Percentiles rank a stretch among this genome's conserved stretches.
Evolutionary conservation across 2,113 vertebrate species (phyloP).

Genomic region (Diglossa brunneiventris): DNA sequence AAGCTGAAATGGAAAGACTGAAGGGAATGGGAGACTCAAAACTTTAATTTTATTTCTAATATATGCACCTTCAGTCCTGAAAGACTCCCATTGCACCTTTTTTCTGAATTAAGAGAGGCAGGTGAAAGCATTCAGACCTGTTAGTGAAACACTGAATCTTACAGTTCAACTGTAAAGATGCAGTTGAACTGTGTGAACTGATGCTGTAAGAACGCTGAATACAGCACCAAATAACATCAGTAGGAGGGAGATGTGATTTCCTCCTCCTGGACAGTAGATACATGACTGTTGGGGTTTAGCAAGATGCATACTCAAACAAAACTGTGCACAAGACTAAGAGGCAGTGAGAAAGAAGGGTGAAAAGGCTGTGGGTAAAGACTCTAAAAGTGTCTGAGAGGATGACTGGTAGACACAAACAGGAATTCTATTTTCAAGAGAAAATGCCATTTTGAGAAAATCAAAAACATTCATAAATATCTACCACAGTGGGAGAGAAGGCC

Average conservation of each 20-base stretch:
- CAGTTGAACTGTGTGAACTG: background rate
- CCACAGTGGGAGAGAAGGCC: background rate
- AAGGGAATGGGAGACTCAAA: background rate
- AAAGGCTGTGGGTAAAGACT: background rate
- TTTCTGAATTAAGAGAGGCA: background rate
- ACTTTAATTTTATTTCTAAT: background rate
- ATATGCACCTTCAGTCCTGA: background rate
- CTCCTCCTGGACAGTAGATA: background rate
- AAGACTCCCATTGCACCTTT: background rate
- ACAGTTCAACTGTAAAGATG: background rate
- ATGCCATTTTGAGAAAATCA: background rate
- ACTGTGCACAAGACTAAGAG: accelerated
- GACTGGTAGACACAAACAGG: background rate
- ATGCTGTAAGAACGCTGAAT: background rate
- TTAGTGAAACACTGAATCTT: background rate
- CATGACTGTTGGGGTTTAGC: accelerated
- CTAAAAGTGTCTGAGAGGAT: background rate
- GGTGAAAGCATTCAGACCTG: background rate
- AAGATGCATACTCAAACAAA: background rate
- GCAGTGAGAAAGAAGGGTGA: background rate
- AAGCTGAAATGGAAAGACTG: background rate
- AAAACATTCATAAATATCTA: background rate
- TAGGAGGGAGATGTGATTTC: background rate
- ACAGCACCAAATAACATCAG: background rate
- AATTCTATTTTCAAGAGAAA: background rate